Conservation (phyloP, 2,113 vertebrate genomes). For the Delphinus delphis region DNA sequence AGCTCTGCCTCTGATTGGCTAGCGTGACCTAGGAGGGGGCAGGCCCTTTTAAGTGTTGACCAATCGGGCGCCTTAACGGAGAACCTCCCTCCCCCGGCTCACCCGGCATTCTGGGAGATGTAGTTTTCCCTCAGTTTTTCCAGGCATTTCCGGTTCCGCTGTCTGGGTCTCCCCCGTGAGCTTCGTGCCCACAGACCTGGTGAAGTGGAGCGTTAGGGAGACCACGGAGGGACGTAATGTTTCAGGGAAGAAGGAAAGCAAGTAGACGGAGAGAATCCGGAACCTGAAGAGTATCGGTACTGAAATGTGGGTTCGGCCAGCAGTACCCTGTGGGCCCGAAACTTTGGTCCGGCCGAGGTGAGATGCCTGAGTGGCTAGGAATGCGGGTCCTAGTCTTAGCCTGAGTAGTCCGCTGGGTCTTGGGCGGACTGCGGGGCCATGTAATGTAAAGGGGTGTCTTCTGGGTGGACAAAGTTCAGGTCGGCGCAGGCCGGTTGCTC, state of each 20-base stretch:
- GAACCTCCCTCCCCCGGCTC: rapidly evolving
- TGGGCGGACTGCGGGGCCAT: not conserved
- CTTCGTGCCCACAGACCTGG: rapidly evolving
- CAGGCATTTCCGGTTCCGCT: constrained; percentile 55
- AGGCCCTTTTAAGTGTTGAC: not conserved
- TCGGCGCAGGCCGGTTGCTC: not conserved
- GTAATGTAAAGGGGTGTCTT: not conserved
- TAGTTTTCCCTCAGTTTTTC: not conserved
- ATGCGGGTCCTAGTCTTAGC: not conserved
- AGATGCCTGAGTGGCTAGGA: not conserved
- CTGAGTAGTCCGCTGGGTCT: not conserved
- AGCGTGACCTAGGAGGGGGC: not conserved
- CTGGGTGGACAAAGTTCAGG: not conserved
- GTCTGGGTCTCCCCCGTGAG: constrained; percentile 5
- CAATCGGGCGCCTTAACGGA: not conserved
- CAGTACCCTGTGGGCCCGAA: not conserved
- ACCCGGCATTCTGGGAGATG: not conserved
- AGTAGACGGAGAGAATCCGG: not conserved
- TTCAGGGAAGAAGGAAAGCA: not conserved
- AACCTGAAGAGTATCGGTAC: not conserved
- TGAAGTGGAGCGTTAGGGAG: not conserved
- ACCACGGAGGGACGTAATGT: not conserved
- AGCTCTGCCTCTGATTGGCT: constrained; percentile 42
- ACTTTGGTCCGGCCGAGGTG: not conserved
- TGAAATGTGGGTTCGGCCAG: not conserved